Evolutionary conservation across 2,888 invertebrate species (phyloP).

Genomic region (Caenorhabditis wallacei): DNA sequence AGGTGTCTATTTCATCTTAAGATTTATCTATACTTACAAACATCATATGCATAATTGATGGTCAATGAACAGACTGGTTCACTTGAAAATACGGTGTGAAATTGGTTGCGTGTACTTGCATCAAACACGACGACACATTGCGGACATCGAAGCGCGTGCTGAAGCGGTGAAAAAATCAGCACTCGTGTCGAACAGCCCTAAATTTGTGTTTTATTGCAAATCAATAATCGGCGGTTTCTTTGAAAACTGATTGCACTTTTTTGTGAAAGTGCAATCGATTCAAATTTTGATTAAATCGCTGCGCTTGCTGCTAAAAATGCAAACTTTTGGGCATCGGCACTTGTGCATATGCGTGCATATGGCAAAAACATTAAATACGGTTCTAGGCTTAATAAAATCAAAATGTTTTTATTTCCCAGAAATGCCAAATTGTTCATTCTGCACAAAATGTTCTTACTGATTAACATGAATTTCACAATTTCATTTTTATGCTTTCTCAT

Average conservation of each 20-base stretch:
- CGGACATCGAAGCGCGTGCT: background rate
- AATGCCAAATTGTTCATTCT: background rate
- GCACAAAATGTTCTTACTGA: too few relatives aligned
- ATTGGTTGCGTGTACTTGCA: background rate
- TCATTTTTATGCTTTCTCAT: background rate
- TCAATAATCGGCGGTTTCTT: slow-evolving; percentile 4
- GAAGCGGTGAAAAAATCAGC: background rate
- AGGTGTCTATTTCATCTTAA: too few relatives aligned
- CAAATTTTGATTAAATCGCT: background rate
- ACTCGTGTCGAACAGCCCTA: background rate
- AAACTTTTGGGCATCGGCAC: background rate
- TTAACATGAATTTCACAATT: background rate
- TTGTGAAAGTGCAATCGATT: background rate
- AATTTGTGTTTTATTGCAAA: slow-evolving; percentile 10
- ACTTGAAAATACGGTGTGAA: slow-evolving; percentile 2
- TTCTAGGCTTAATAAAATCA: background rate
- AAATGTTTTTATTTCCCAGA: slow-evolving; percentile 2
- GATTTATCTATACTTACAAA: too few relatives aligned
- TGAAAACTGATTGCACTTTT: background rate
- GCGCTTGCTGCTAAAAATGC: background rate
- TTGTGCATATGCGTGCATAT: background rate
- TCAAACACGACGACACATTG: background rate
- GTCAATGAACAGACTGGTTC: too few relatives aligned
- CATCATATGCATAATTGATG: too few relatives aligned
- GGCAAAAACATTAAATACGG: background rate